These are phyloP conservation scores for Heliocidaris erythrogramma DNA, from an alignment of 35 echinoderm and acorn worm genomes.

Conservation along the genomic window DNA sequence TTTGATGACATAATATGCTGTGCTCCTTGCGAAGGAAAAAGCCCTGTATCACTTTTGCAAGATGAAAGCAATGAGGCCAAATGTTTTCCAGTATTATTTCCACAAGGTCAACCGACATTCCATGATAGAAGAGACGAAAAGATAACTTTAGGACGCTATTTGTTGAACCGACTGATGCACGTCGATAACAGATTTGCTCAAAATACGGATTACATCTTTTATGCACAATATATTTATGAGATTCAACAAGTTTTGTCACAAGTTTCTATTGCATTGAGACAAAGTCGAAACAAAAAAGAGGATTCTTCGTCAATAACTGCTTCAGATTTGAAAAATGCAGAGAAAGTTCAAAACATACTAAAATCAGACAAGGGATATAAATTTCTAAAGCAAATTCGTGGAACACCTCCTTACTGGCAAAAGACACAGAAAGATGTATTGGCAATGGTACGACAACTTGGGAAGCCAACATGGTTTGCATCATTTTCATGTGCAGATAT, in stretches of 20 bases:
- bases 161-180: slow-evolving; percentile 58
- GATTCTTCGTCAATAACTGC: background rate
- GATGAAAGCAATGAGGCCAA: slow-evolving; percentile 55
- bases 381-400: slow-evolving; percentile 74
- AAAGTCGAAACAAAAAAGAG: slow-evolving; percentile 35
- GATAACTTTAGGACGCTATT: slow-evolving; percentile 56
- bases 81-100: slow-evolving; percentile 46
- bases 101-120: slow-evolving; percentile 46
- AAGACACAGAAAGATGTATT: slow-evolving; percentile 65
- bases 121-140: slow-evolving; percentile 44
- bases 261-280: slow-evolving; percentile 76
- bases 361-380: slow-evolving; percentile 61
- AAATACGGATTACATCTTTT: slow-evolving; percentile 78
- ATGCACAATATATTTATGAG: slow-evolving; percentile 69
- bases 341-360: background rate
- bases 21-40: slow-evolving; percentile 82
- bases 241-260: slow-evolving; percentile 62
- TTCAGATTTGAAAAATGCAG: background rate
- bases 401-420: slow-evolving; percentile 83
- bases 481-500: slow-evolving; percentile 73
- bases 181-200: slow-evolving; percentile 69
- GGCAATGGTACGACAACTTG: slow-evolving; percentile 76
- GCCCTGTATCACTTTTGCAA: slow-evolving; percentile 57
- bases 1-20: slow-evolving; percentile 62
- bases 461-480: slow-evolving; percentile 69